Base-by-base conservation (phyloP, 1,140 invertebrate species). In the Aphelinus certus region DNA sequence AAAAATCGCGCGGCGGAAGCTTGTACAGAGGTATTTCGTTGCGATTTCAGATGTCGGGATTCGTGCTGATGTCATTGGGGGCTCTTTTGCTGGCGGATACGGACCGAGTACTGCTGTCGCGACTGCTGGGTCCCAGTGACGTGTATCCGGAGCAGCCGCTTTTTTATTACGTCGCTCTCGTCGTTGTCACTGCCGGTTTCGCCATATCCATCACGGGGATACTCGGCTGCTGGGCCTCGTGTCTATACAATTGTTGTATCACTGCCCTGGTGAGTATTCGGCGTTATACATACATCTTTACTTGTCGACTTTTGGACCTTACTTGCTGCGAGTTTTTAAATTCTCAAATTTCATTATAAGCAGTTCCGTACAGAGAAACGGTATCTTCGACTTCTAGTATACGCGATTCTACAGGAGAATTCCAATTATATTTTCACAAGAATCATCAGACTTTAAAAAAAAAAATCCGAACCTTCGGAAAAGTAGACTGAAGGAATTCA, bases 221-320 rank as follows among this genome's bases (percentile, higher is more conserved):
- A 53, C 82, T 95, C 5, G 94, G 94, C 48, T 95, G 93, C 80
- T 95, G 93, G 92, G 93, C 93, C 1, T 92, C 92, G 6, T 94
- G 93, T 81, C 85, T 93, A 73, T 89, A 92, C 77, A 93, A 92
- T 81, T 93, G 93, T 78, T 91, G 91, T 81, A 89, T 94, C 60
- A 88, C 95, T 26, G 91, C 90, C 71, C 85, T 91, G 60, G 92
- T 93, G 89, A 90, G 90, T 88, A 75, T 51, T 43, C 26, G 26
- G 26, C 26, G 26, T 26, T 0, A 26, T 26, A 26, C 26, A 56
- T 63, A 26, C 26, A 26, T 26, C 26, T 26, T 26, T 26, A 26
- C 26, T 26, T 26, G 26, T 26, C 26, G 26, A 26, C 26, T 26
- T 26, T 26, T 26, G 26, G 26, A 26, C 26, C 26, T 26, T 26